These are phyloP conservation scores for Proctacanthus coquilletti DNA, from an alignment of 1,140 invertebrate genomes.

Conservation along the genomic window DNA sequence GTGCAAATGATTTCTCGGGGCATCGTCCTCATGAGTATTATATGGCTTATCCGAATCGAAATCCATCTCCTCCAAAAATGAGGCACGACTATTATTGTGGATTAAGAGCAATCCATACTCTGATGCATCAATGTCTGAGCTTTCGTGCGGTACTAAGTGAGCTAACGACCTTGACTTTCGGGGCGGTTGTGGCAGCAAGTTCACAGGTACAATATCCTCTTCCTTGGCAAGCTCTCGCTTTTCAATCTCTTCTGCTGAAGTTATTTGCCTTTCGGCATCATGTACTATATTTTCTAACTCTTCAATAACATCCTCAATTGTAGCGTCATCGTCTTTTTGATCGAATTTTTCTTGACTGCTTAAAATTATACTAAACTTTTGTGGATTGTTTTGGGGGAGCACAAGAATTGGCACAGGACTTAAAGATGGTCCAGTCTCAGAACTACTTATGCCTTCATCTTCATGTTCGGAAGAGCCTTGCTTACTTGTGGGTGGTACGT, in stretches of 20 bases:
- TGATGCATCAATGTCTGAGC: conserved; percentile 22
- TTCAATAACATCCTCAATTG: conserved; percentile 76
- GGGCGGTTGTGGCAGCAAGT: conserved; percentile 45
- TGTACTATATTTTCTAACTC: conserved; percentile 71
- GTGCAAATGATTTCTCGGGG: conserved; percentile 32
- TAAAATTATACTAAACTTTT: conserved; percentile 16
- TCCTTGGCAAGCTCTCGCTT: conserved; percentile 25
- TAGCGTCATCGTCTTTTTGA: conserved; percentile 52
- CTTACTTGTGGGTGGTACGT: conserved; percentile 19
- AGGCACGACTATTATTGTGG: conserved; percentile 12
- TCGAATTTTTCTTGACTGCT: conserved; percentile 1
- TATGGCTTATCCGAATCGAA: conserved; percentile 37
- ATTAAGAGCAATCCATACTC: conserved; percentile 22
- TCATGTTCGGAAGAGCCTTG: conserved; percentile 57
- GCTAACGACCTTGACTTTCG: conserved; percentile 37
- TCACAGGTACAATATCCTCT: conserved; percentile 42
- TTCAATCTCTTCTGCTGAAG: conserved; percentile 24
- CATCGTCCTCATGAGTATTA: conserved; percentile 15
- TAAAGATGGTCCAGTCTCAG: conserved; percentile 48
- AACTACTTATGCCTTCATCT: conserved; percentile 73
- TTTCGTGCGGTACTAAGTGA: conserved; percentile 32
- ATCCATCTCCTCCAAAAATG: conserved; percentile 30
- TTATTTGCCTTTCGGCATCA: conserved; percentile 57
- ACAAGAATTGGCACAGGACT: conserved; percentile 39
- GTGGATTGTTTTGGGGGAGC: conserved; percentile 27